Conservation (phyloP, 1,140 invertebrate genomes). For the Panulirus ornatus region DNA sequence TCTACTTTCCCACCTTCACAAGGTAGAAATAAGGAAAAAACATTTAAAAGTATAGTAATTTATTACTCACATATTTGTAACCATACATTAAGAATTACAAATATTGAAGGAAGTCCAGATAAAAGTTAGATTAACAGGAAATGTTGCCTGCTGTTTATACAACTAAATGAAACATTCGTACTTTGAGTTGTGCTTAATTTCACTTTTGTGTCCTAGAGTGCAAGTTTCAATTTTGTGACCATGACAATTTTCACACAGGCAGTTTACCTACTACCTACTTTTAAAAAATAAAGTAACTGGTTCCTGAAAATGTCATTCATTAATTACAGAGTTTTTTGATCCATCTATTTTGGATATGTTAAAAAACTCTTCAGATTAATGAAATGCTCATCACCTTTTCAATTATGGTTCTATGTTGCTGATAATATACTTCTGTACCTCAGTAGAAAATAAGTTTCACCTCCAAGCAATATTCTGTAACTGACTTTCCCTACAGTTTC, state of each 20-base stretch:
- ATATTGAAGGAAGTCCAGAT: conserved; percentile 69
- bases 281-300: conserved; percentile 37
- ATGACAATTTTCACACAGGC: conserved; percentile 59
- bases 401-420: not conserved
- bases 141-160: conserved; percentile 37
- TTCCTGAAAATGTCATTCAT: conserved; percentile 7
- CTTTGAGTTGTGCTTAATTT: conserved; percentile 57
- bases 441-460: not conserved
- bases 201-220: conserved; percentile 58
- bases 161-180: conserved; percentile 52
- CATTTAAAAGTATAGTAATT: conserved; percentile 67
- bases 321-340: conserved; percentile 6
- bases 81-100: conserved; percentile 72
- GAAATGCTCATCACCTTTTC: not conserved
- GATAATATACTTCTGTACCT: not conserved
- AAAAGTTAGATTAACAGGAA: conserved; percentile 35
- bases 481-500: no score
- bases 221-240: conserved; percentile 60
- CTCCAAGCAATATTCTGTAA: not conserved
- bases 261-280: conserved; percentile 51
- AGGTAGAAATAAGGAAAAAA: conserved; percentile 16
- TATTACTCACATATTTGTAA: conserved; percentile 73
- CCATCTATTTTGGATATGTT: not conserved
- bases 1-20: no score
- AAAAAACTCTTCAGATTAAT: not conserved